Base-by-base conservation (phyloP, 1,140 invertebrate species). In the Leptopilina boulardi region DNA sequence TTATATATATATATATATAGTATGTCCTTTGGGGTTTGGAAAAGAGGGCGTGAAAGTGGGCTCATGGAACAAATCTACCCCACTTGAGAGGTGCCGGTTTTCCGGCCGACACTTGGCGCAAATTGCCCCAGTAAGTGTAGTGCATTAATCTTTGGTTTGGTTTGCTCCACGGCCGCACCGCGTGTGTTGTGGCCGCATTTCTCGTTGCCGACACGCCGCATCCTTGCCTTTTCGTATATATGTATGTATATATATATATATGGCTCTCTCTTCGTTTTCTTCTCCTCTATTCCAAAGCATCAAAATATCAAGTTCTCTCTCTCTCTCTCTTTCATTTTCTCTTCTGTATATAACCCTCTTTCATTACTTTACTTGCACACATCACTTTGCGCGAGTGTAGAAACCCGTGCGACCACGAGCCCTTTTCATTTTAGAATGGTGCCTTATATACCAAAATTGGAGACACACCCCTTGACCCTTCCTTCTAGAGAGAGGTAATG, bases 111-210 rank as follows among this genome's bases (percentile, higher is more conserved):
- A 89, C 86, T 89, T 89, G 88, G 87, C 84, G 86, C 87, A 90
- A 91, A 91, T 90, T 91, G 89, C 89, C 89, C 87, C 77, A 87
- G 89, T 90, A 90, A 90, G 87, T 90, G 88, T 89, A 89, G 87
- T 90, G 88, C 90, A 91, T 90, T 91, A 91, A 91, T 91, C 90
- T 91, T 91, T 91, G 90, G 89, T 90, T 91, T 90, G 83, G 80
- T 84, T 83, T 81, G 80, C 77, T 78, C 84, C 80, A n/a, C 78
- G 83, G 79, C 83, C n/a, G n/a, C 81, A 71, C 81, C 77, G 80
- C 78, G 80, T 84, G 83, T 81, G 83, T 84, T 82, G 79, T 72
- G 83, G 83, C 78, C 78, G 73, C 84, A 80, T 82, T 83, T 82
- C 81, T 82, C 79, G 78, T 83, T 80, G 81, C 79, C 77, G 78